phyloP scores from a whole-genome alignment of 2,888 invertebrate genomes.

The Pogonocherus hispidulus region DNA sequence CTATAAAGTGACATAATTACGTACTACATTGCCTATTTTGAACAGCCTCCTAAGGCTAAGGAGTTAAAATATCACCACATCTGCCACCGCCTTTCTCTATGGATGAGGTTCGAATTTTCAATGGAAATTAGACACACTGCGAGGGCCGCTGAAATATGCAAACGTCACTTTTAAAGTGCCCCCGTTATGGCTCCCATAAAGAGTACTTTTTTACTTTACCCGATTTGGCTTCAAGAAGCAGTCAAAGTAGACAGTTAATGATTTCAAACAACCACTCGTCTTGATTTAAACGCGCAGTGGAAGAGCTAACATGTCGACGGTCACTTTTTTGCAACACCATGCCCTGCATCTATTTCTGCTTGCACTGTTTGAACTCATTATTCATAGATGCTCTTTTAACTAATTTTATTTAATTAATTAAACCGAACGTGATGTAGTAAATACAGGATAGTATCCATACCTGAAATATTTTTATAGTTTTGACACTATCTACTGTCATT shows the following conservation, averaged over 20 bases:
- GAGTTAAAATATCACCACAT: background rate
- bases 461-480: too few species aligned
- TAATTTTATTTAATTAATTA: too few species aligned
- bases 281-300: slow-evolving; percentile 27
- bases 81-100: background rate
- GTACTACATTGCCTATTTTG: too few species aligned
- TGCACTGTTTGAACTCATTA: too few species aligned
- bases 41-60: too few species aligned
- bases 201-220: slow-evolving; percentile 56
- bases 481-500: too few species aligned
- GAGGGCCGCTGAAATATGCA: slow-evolving; percentile 60
- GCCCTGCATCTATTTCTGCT: too few species aligned
- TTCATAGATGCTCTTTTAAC: too few species aligned
- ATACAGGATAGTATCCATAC: too few species aligned
- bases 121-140: slow-evolving; percentile 51
- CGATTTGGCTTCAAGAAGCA: slow-evolving; percentile 58
- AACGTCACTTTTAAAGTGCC: slow-evolving; percentile 57
- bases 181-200: slow-evolving; percentile 56
- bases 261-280: slow-evolving; percentile 61
- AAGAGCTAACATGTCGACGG: slow-evolving; percentile 9
- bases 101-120: background rate
- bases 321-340: background rate
- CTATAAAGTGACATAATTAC: too few species aligned
- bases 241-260: slow-evolving; percentile 61
- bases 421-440: too few species aligned